Conservation (phyloP, 2,113 vertebrate genomes). For the Kobus ellipsiprymnus region DNA sequence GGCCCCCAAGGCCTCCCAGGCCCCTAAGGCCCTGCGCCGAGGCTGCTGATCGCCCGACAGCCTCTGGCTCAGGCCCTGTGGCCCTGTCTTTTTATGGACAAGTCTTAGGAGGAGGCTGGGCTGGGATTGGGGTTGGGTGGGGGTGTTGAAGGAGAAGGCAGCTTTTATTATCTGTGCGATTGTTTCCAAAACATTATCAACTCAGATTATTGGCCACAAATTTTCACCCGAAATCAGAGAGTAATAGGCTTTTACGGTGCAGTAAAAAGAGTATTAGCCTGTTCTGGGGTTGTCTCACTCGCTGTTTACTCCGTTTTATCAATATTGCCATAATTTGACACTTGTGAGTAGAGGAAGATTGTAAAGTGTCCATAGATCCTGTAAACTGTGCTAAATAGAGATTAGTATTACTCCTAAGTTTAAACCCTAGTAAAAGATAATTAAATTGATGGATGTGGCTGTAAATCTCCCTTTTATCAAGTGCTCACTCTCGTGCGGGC, state of each 20-base stretch:
- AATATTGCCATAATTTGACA: constrained; percentile 85
- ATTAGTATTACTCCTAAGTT: constrained; percentile 80
- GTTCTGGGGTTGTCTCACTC: constrained; percentile 71
- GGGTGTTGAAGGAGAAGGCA: background rate
- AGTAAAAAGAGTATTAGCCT: constrained; percentile 80
- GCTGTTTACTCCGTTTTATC: constrained; percentile 80
- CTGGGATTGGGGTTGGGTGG: background rate
- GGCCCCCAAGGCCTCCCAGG: background rate
- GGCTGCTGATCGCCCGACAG: accelerated
- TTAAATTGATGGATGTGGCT: constrained; percentile 83
- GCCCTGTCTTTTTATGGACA: background rate
- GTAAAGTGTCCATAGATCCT: constrained; percentile 80
- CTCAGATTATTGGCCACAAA: constrained; percentile 76
- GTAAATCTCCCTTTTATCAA: constrained; percentile 84
- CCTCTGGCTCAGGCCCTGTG: accelerated
- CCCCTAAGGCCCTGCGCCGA: background rate
- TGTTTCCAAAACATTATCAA: constrained; percentile 82
- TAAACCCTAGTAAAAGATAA: constrained; percentile 83
- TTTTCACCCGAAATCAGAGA: constrained; percentile 78
- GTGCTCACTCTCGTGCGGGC: constrained; percentile 59
- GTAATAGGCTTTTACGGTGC: constrained; percentile 84
- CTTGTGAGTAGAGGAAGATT: constrained; percentile 79
- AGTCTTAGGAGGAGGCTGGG: background rate
- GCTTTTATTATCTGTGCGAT: constrained; percentile 70
- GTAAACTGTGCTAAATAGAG: constrained; percentile 78